phyloP scores from a whole-genome alignment of 2,113 vertebrate genomes.

The Tapirus terrestris region DNA sequence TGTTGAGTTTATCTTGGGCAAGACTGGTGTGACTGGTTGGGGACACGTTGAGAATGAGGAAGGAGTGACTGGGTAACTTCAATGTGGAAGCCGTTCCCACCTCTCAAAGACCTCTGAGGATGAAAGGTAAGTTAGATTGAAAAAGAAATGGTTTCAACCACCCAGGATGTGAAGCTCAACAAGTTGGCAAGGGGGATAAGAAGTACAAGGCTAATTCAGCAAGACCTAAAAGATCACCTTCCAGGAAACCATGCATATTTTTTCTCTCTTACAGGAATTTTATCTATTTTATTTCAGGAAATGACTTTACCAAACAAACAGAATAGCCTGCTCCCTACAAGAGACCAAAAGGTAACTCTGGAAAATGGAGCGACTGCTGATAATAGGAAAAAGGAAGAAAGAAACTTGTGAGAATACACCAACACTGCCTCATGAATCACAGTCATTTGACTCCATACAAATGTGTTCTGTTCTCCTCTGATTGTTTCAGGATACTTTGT shows the following conservation, averaged over 20 bases:
- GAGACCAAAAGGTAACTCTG: background rate
- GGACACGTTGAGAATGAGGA: background rate
- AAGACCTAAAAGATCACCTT: background rate
- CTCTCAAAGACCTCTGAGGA: background rate
- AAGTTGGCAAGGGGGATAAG: background rate
- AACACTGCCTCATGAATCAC: background rate
- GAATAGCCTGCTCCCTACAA: background rate
- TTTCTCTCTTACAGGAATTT: background rate
- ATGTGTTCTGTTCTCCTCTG: background rate
- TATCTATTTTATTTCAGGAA: slow-evolving; percentile 1
- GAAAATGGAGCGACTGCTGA: background rate
- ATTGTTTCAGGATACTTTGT: background rate
- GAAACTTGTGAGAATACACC: background rate
- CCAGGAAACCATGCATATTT: background rate
- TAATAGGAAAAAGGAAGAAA: background rate
- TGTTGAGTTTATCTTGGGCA: background rate
- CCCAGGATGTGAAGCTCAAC: background rate
- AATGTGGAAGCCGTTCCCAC: background rate
- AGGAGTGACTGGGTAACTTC: background rate
- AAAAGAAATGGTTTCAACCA: background rate
- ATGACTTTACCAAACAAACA: background rate
- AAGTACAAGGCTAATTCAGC: background rate
- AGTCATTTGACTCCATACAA: background rate
- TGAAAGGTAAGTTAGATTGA: background rate
- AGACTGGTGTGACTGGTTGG: background rate